A percentile compares a stretch with the other conserved stretches of the same genome.
phyloP scores from a whole-genome alignment of 2,797 vertebrate species.

The Microcaecilia unicolor region DNA sequence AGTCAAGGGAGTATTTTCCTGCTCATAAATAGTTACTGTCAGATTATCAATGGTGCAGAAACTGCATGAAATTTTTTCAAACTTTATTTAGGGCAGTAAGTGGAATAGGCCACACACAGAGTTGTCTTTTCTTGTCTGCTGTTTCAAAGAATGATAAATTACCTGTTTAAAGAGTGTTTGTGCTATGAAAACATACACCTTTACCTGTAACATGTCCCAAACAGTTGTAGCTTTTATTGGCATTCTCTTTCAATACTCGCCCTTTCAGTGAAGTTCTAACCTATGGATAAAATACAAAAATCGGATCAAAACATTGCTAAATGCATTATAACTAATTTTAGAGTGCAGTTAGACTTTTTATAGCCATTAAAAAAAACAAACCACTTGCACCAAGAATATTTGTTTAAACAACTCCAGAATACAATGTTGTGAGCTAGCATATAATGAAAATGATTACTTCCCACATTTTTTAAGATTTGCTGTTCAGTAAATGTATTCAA shows the following conservation, averaged over 20 bases:
- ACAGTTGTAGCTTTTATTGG: conserved; percentile 52
- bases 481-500: no score
- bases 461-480: no score
- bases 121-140: conserved; percentile 58
- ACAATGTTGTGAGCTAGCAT: no score
- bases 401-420: no score
- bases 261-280: conserved; percentile 20
- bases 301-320: conserved; percentile 7
- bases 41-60: conserved; percentile 66
- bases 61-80: conserved; percentile 39
- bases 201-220: conserved; percentile 54
- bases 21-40: conserved; percentile 74
- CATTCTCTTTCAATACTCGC: conserved; percentile 24
- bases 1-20: conserved; percentile 61
- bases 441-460: no score
- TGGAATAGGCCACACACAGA: conserved; percentile 64
- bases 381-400: no score
- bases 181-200: conserved; percentile 65
- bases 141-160: conserved; percentile 75
- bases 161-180: conserved; percentile 54
- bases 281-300: conserved; percentile 2
- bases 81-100: conserved; percentile 51
- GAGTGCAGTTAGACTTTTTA: no score
- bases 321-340: no score
- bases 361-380: no score